Percentiles rank a stretch among this genome's conserved stretches.
Evolutionary conservation across 1,140 invertebrate species (phyloP).

Genomic region (Achroia grisella): DNA sequence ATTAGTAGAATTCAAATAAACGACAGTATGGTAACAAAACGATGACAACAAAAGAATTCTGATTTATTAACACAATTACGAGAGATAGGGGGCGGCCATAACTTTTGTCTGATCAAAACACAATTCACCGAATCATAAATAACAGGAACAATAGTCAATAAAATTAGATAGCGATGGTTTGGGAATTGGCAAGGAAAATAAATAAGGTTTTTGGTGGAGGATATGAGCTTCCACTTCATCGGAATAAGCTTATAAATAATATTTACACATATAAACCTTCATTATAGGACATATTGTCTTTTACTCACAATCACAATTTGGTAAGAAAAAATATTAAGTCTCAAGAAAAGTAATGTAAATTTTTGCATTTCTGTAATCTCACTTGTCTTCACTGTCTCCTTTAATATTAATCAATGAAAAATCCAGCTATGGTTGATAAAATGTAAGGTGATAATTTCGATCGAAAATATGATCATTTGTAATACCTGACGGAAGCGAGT

Average conservation of each 20-base stretch:
- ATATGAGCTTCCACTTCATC: conserved; percentile 11
- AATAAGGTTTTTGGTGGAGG: conserved; percentile 18
- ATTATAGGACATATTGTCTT: too few relatives aligned
- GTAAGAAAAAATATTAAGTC: too few relatives aligned
- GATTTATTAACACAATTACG: conserved; percentile 52
- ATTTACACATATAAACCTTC: conserved; percentile 4
- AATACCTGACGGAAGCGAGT: conserved; percentile 7
- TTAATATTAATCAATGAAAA: too few relatives aligned
- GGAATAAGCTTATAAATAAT: conserved; percentile 21
- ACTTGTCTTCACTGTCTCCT: too few relatives aligned
- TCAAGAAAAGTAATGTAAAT: too few relatives aligned
- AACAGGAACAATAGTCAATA: conserved; percentile 62
- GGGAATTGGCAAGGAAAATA: conserved; percentile 32
- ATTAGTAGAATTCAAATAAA: conserved; percentile 4
- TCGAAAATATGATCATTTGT: conserved; percentile 1
- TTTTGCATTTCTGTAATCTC: too few relatives aligned
- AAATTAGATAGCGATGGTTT: conserved; percentile 46
- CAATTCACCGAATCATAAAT: conserved; percentile 57
- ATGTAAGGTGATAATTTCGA: not conserved
- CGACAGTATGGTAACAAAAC: conserved; percentile 11
- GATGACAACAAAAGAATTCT: conserved; percentile 35
- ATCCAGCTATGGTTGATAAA: not conserved
- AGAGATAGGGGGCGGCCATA: conserved; percentile 28
- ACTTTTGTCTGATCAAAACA: conserved; percentile 52
- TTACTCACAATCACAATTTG: too few relatives aligned